A percentile compares a stretch with the other conserved stretches of the same genome.
Conservation (phyloP, 53 echinoderm and acorn worm genomes). For the Antedon mediterranea region DNA sequence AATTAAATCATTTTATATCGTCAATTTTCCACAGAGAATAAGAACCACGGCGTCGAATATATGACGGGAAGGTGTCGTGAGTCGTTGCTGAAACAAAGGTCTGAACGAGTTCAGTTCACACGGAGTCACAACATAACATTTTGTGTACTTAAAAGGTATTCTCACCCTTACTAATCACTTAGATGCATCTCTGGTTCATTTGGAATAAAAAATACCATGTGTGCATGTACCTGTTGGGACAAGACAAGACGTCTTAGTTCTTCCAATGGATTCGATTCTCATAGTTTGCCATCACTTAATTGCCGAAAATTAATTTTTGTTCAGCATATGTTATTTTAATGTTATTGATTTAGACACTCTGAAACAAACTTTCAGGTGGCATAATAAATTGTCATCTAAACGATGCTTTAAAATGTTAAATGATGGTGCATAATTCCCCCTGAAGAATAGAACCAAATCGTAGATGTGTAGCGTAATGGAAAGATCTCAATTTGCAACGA, state of each 20-base stretch:
- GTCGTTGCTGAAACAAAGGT: no score
- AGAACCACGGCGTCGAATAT: no score
- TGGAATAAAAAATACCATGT: not conserved
- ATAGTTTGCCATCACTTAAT: not conserved
- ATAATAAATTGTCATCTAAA: not conserved
- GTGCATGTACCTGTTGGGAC: not conserved
- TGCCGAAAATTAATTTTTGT: not conserved
- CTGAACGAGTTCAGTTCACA: not conserved
- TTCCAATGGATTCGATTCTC: not conserved
- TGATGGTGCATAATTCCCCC: no score
- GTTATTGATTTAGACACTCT: not conserved
- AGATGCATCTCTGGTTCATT: not conserved
- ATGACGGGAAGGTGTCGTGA: no score
- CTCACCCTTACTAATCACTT: not conserved
- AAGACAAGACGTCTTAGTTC: not conserved
- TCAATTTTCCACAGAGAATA: no score
- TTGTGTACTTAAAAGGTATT: not conserved
- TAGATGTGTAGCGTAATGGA: no score
- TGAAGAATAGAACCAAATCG: no score
- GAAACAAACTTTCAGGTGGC: not conserved
- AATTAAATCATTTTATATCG: no score
- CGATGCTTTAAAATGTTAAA: no score
- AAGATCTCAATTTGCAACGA: no score
- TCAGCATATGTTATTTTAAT: not conserved
- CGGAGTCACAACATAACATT: not conserved